These are phyloP conservation scores for Solenopsis fugax DNA, from an alignment of 1,140 invertebrate genomes.

Conservation along the genomic window DNA sequence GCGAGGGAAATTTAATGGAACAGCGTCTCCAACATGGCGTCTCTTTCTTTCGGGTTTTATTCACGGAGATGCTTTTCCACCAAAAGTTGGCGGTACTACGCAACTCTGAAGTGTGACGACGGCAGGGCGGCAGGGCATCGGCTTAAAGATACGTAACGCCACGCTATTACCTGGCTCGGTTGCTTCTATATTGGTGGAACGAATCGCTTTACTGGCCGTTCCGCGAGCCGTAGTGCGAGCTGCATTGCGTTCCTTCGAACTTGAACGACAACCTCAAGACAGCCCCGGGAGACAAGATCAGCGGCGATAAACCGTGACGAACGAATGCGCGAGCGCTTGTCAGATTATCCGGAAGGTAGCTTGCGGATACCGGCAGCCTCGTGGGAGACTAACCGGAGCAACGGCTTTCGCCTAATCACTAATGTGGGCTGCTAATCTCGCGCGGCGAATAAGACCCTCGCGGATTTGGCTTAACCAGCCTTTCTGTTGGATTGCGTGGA, in stretches of 20 bases:
- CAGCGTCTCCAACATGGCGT: not conserved
- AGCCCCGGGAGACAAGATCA: constrained; percentile 60
- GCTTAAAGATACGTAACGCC: constrained; percentile 61
- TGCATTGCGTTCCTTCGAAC: constrained; percentile 49
- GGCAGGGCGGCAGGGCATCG: constrained; percentile 23
- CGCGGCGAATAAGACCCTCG: constrained; percentile 44
- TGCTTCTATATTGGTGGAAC: constrained; percentile 69
- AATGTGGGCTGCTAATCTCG: constrained; percentile 60
- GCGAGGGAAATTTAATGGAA: constrained; percentile 57
- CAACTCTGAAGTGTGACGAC: not conserved
- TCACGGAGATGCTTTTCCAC: not conserved
- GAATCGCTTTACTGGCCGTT: constrained; percentile 60
- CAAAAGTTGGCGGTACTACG: not conserved
- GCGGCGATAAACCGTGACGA: constrained; percentile 65
- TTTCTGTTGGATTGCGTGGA: constrained; percentile 13
- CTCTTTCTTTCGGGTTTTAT: constrained; percentile 26
- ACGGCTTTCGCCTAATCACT: constrained; percentile 57
- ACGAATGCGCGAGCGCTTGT: constrained; percentile 62
- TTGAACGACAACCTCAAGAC: constrained; percentile 67
- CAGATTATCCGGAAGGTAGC: constrained; percentile 71
- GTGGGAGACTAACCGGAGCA: constrained; percentile 47
- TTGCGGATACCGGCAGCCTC: constrained; percentile 53
- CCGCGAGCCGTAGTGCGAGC: not conserved
- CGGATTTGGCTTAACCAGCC: constrained; percentile 47
- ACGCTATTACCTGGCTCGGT: constrained; percentile 28